These are phyloP conservation scores for Neotoxoptera formosana DNA, from an alignment of 1,140 invertebrate species.

Conservation along the genomic window DNA sequence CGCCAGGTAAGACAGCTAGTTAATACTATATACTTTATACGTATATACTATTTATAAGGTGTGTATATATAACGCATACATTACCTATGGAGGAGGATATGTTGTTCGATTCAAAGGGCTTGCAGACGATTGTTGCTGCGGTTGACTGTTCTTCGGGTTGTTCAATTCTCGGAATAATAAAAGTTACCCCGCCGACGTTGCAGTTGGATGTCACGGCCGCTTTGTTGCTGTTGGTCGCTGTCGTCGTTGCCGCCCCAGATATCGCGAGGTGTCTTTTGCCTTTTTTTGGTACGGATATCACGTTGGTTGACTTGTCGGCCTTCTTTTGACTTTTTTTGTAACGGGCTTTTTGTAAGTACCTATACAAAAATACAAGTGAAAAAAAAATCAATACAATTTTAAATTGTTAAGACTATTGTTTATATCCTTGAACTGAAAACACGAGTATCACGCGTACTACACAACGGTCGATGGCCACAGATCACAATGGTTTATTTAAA, in stretches of 20 bases:
- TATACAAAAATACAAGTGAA: neutral
- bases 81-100: neutral
- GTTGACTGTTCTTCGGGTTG: neutral
- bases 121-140: neutral
- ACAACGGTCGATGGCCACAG: too few relatives aligned
- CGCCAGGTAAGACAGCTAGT: too few relatives aligned
- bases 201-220: neutral
- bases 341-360: conserved; percentile 32
- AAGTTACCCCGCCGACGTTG: neutral
- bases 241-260: neutral
- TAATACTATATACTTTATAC: too few relatives aligned
- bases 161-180: conserved; percentile 43
- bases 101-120: neutral
- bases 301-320: conserved; percentile 42
- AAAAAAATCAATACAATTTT: neutral
- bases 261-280: neutral
- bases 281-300: conserved; percentile 32
- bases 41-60: too few relatives aligned
- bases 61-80: too few relatives aligned
- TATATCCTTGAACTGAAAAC: neutral
- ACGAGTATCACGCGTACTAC: neutral
- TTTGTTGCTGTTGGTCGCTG: neutral
- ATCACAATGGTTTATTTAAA: neutral
- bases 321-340: conserved; percentile 42
- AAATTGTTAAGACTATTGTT: neutral